Evolutionary conservation across 2,113 vertebrate genomes (phyloP).

Genomic region (Rhagologus leucostigma): DNA sequence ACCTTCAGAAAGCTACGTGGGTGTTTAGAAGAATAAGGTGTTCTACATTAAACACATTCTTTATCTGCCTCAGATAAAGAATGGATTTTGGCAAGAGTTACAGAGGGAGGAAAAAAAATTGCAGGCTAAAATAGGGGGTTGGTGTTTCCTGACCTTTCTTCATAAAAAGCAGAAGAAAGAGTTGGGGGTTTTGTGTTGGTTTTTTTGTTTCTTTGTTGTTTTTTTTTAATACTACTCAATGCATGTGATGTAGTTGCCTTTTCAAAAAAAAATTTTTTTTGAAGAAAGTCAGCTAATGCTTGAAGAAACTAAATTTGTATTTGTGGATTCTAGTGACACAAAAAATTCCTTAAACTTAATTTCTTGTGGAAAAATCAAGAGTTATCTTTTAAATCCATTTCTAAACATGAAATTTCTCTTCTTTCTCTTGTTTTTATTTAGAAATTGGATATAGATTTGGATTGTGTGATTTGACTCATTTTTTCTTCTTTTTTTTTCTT

Average conservation of each 20-base stretch:
- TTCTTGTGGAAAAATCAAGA: neutral
- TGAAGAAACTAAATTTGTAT: neutral
- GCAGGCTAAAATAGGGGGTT: neutral
- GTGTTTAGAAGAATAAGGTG: conserved; percentile 21
- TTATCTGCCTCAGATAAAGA: conserved; percentile 22
- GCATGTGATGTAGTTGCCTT: neutral
- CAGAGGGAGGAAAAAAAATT: neutral
- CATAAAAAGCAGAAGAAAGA: neutral
- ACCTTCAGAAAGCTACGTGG: neutral
- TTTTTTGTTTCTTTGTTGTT: neutral
- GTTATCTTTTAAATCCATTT: neutral
- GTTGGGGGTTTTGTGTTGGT: neutral
- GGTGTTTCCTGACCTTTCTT: neutral
- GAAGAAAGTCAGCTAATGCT: neutral
- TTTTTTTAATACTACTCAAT: neutral
- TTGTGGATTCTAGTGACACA: neutral
- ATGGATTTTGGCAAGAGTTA: neutral
- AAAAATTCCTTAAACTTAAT: neutral
- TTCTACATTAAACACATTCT: neutral
- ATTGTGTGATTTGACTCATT: neutral
- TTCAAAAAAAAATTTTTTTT: neutral
- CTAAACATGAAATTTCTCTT: neutral
- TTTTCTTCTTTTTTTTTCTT: neutral
- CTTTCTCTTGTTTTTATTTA: neutral
- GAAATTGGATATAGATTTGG: neutral